Evolutionary conservation across 2,888 invertebrate genomes (phyloP).

Genomic region (Eumerus sabulonum): DNA sequence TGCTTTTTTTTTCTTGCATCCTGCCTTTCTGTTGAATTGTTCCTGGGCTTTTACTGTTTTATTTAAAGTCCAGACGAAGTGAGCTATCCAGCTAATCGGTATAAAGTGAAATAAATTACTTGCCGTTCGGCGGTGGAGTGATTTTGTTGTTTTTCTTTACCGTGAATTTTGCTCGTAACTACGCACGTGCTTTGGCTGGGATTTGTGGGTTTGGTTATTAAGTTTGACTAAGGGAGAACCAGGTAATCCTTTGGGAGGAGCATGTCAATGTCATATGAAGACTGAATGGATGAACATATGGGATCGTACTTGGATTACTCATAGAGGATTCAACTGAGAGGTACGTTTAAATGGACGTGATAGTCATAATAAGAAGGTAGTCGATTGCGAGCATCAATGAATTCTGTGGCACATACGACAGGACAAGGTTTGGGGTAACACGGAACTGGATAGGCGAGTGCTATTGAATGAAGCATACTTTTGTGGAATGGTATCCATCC

Average conservation of each 20-base stretch:
- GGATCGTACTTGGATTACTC: constrained; percentile 52
- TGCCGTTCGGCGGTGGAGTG: constrained; percentile 5
- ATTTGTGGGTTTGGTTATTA: constrained; percentile 10
- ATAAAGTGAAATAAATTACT: constrained; percentile 61
- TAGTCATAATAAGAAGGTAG: constrained; percentile 35
- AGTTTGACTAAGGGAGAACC: constrained; percentile 27
- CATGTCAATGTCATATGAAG: constrained; percentile 44
- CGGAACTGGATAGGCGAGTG: not conserved
- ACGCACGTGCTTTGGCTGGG: not conserved
- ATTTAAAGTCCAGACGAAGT: constrained; percentile 31
- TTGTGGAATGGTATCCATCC: not conserved
- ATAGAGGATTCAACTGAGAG: constrained; percentile 10
- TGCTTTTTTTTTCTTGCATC: constrained; percentile 40
- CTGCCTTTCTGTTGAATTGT: too few species aligned
- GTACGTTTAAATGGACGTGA: constrained; percentile 45
- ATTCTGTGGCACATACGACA: constrained; percentile 28
- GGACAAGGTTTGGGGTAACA: constrained; percentile 24
- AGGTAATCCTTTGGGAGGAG: constrained; percentile 10
- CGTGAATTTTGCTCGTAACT: not conserved
- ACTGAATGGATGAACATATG: constrained; percentile 51
- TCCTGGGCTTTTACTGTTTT: not conserved
- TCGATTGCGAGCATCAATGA: not conserved
- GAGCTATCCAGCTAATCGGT: constrained; percentile 30
- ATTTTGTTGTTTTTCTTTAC: constrained; percentile 3
- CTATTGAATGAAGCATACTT: not conserved